Conservation (phyloP, 1,140 invertebrate genomes). For the Rhizoglyphus robini region DNA sequence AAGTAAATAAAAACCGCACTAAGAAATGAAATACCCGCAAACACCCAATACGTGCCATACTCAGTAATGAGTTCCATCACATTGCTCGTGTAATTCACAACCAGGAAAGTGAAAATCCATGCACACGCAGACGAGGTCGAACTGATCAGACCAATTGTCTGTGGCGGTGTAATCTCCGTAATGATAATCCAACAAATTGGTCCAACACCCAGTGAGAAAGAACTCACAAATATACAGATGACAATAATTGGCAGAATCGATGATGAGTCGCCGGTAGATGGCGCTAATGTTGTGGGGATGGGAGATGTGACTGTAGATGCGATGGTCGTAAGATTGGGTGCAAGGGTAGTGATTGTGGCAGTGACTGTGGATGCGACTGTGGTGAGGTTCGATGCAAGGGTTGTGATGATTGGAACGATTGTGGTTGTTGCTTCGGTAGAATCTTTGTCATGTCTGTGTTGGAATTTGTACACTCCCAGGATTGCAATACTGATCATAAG, state of each 20-base stretch:
- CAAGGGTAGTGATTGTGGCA: too few relatives aligned
- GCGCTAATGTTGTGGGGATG: too few relatives aligned
- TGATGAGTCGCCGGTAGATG: not conserved
- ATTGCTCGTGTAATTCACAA: conserved; percentile 56
- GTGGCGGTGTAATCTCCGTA: conserved; percentile 54
- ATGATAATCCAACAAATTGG: conserved; percentile 71
- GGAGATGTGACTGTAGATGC: too few relatives aligned
- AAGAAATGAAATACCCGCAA: conserved; percentile 31
- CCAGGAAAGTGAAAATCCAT: conserved; percentile 61
- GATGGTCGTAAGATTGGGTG: too few relatives aligned
- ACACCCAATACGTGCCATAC: conserved; percentile 35
- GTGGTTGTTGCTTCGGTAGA: not conserved
- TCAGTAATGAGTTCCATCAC: conserved; percentile 36
- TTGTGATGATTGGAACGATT: not conserved
- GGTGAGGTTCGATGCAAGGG: not conserved
- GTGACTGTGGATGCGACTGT: too few relatives aligned
- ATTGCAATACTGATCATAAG: not conserved
- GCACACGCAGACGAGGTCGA: conserved; percentile 57
- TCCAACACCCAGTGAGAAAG: conserved; percentile 55
- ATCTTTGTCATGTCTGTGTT: not conserved
- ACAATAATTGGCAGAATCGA: conserved; percentile 34
- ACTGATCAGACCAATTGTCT: conserved; percentile 58
- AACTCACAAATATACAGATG: conserved; percentile 37
- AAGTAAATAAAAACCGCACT: conserved; percentile 32
- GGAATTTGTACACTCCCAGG: conserved; percentile 1